Conservation (phyloP, 1,140 invertebrate species). For the Gyrodactylus bullatarudis region DNA sequence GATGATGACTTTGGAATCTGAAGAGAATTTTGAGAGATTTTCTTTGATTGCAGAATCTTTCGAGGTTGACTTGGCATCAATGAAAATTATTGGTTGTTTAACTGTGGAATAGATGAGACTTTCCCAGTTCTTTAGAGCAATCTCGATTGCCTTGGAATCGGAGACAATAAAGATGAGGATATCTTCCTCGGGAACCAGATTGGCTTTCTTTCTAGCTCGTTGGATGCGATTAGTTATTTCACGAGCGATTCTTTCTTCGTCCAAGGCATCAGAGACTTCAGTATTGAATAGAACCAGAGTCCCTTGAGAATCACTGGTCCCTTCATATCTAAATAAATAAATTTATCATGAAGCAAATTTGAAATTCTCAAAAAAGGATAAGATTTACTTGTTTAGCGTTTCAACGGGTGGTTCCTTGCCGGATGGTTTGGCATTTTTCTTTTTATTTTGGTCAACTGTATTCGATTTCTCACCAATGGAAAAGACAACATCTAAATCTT, state of each 20-base stretch:
- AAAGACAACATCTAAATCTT: conserved; percentile 5
- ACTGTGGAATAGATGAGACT: neutral
- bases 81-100: neutral
- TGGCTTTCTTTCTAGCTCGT: conserved; percentile 57
- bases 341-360: too few relatives aligned
- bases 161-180: neutral
- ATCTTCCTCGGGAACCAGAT: conserved; percentile 3
- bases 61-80: neutral
- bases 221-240: conserved; percentile 86
- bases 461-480: conserved; percentile 1
- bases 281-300: conserved; percentile 23
- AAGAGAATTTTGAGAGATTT: neutral
- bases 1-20: neutral
- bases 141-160: neutral
- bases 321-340: neutral
- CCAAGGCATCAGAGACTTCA: conserved; percentile 41
- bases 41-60: neutral
- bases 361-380: neutral
- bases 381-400: neutral
- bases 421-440: too few relatives aligned
- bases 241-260: conserved; percentile 38
- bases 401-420: neutral
- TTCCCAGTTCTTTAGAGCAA: neutral
- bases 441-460: neutral
- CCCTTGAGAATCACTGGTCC: neutral